A percentile compares a stretch with the other conserved stretches of the same genome.
Conservation (phyloP, 2,888 invertebrate genomes). For the Carterocephalus palaemon region DNA sequence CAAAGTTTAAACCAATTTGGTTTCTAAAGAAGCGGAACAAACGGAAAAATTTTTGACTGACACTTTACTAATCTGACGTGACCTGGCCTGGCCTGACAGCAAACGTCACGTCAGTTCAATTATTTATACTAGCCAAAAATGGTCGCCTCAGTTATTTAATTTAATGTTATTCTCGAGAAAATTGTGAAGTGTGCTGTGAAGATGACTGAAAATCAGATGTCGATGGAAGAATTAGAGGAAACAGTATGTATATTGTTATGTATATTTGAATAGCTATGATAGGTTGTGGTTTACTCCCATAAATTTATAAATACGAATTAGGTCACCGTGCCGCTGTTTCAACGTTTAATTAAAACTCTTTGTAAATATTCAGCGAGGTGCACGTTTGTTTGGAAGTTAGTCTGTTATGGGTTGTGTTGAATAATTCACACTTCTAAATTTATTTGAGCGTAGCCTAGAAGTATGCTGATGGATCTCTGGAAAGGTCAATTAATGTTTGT, state of each 20-base stretch:
- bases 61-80: no score
- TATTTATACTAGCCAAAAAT: slow-evolving; percentile 40
- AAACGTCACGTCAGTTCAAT: slow-evolving; percentile 8
- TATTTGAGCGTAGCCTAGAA: no score
- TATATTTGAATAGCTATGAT: slow-evolving; percentile 15
- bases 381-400: neutral
- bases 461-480: no score
- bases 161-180: slow-evolving; percentile 41
- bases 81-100: no score
- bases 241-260: slow-evolving; percentile 50
- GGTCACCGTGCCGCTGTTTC: slow-evolving; percentile 57
- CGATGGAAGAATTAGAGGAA: slow-evolving; percentile 67
- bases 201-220: slow-evolving; percentile 66
- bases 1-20: no score
- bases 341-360: slow-evolving; percentile 28
- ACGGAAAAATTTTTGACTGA: no score
- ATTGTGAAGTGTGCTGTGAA: slow-evolving; percentile 37
- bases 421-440: no score
- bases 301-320: slow-evolving; percentile 33
- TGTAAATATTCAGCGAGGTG: slow-evolving; percentile 1
- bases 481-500: no score
- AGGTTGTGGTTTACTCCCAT: no score
- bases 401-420: neutral
- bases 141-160: slow-evolving; percentile 43
- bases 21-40: no score